Conservation (phyloP, 2,888 invertebrate genomes). For the Amitus sp. region DNA sequence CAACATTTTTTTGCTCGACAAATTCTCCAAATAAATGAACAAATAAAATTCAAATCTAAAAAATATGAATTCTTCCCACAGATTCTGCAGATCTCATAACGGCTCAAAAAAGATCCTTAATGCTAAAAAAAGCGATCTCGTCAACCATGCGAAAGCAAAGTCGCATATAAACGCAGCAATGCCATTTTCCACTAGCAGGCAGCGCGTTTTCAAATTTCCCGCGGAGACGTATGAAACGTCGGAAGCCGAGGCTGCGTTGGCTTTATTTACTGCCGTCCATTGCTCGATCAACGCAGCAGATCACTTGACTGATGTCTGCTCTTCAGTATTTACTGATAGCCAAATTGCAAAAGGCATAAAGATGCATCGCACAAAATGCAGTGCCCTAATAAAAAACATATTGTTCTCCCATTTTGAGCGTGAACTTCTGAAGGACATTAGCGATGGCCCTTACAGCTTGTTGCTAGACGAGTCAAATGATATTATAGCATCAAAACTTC, state of each 20-base stretch:
- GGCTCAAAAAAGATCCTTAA: no score
- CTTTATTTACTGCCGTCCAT: slow-evolving; percentile 25
- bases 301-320: background rate
- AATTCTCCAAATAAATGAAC: no score
- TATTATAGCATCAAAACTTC: background rate
- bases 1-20: no score
- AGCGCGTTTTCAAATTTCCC: slow-evolving; percentile 17
- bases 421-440: background rate
- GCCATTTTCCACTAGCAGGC: slow-evolving; percentile 24
- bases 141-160: slow-evolving; percentile 14
- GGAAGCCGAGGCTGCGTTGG: slow-evolving; percentile 22
- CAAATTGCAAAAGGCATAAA: background rate
- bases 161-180: slow-evolving; percentile 23
- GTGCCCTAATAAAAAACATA: background rate
- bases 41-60: no score
- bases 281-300: no score
- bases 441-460: background rate
- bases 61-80: no score
- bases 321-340: background rate
- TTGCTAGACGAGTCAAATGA: background rate
- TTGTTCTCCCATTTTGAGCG: background rate
- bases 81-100: slow-evolving; percentile 4
- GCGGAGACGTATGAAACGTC: slow-evolving; percentile 13
- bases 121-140: no score
- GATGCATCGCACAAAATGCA: background rate